A percentile compares a stretch with the other conserved stretches of the same genome.
phyloP scores from a whole-genome alignment of 2,888 invertebrate species.

The Tiliacea citrago region DNA sequence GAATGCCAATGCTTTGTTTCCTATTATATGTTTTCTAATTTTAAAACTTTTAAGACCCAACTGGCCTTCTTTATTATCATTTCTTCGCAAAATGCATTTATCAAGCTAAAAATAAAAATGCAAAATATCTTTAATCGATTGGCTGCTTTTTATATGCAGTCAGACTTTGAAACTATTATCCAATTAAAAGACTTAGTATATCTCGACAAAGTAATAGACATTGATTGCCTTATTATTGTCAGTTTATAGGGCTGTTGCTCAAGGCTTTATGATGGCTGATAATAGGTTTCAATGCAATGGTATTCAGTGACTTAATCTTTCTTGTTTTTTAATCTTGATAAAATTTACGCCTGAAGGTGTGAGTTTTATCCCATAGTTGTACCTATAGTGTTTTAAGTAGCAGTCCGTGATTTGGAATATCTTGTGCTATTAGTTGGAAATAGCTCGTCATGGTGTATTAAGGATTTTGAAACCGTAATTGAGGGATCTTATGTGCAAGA shows the following conservation, averaged over 20 bases:
- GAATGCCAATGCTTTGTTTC: background rate
- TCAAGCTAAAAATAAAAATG: background rate
- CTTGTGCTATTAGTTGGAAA: background rate
- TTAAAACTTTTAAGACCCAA: background rate
- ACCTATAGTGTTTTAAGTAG: background rate
- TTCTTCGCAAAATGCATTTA: background rate
- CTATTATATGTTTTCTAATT: background rate
- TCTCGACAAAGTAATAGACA: slow-evolving; percentile 17
- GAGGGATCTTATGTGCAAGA: background rate
- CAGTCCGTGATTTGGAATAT: background rate
- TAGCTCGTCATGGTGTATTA: background rate
- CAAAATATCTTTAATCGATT: slow-evolving; percentile 6
- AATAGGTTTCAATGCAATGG: slow-evolving; percentile 15
- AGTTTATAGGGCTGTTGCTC: slow-evolving; percentile 17
- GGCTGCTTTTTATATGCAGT: slow-evolving; percentile 2
- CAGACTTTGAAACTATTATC: slow-evolving; percentile 28
- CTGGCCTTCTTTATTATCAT: background rate
- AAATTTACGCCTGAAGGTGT: background rate
- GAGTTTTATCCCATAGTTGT: background rate
- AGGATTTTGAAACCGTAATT: background rate
- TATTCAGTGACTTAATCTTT: background rate
- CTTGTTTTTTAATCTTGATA: background rate
- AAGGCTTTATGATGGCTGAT: background rate
- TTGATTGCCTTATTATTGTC: slow-evolving; percentile 31
- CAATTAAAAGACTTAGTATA: slow-evolving; percentile 20